phyloP scores from a whole-genome alignment of 2,888 invertebrate species.

The Corbicula japonica region DNA sequence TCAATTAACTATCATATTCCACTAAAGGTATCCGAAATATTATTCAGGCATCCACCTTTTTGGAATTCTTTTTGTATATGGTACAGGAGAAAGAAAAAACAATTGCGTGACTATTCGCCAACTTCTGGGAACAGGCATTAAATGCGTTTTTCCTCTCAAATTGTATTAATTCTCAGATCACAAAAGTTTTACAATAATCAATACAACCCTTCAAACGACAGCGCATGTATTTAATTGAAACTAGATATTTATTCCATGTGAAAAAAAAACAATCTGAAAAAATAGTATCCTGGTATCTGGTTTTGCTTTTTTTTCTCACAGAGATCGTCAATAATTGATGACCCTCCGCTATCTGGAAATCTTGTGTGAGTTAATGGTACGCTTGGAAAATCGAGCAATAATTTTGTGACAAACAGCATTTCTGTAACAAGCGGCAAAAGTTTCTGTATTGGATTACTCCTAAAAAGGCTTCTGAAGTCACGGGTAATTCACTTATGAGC shows the following conservation, averaged over 20 bases:
- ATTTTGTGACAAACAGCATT: slow-evolving; percentile 5
- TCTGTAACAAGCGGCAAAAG: too few relatives aligned
- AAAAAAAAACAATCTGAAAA: neutral
- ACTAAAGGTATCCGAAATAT: neutral
- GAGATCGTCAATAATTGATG: slow-evolving; percentile 7
- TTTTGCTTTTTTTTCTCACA: neutral
- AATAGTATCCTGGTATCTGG: too few relatives aligned
- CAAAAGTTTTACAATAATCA: slow-evolving; percentile 8
- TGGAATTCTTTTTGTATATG: neutral
- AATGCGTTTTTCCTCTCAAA: slow-evolving; percentile 32
- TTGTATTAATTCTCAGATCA: slow-evolving; percentile 28
- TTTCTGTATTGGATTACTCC: too few relatives aligned
- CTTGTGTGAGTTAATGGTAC: neutral
- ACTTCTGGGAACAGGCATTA: neutral
- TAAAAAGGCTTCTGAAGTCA: too few relatives aligned
- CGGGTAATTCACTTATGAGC: too few relatives aligned
- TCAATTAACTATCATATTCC: neutral
- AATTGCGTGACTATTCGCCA: slow-evolving; percentile 11
- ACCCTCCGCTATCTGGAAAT: neutral
- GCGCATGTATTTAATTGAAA: slow-evolving; percentile 17
- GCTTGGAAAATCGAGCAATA: neutral
- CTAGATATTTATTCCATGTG: neutral
- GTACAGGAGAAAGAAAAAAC: neutral
- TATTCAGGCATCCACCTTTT: neutral
- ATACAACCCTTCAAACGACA: slow-evolving; percentile 5